Conservation (phyloP, 2,797 vertebrate genomes). For the Otolemur crassicaudatus region DNA sequence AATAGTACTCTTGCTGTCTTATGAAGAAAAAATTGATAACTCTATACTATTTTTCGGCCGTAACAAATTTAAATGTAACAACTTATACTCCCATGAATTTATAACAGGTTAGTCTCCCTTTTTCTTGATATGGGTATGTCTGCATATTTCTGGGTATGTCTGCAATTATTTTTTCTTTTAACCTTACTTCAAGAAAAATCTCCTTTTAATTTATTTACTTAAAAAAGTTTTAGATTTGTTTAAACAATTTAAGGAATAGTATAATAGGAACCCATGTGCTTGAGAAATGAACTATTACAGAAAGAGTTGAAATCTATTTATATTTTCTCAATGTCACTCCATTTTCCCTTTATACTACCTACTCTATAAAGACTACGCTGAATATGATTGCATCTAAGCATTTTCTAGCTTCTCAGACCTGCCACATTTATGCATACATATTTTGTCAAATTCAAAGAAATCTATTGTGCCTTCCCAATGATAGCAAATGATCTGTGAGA, state of each 20-base stretch:
- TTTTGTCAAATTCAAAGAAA: background rate
- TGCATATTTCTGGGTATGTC: background rate
- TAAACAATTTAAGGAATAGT: background rate
- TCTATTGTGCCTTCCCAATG: background rate
- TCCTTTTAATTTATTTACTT: background rate
- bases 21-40: background rate
- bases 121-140: background rate
- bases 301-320: background rate
- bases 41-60: background rate
- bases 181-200: background rate
- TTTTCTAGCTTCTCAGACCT: background rate
- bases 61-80: background rate
- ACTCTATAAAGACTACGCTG: background rate
- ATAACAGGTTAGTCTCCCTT: background rate
- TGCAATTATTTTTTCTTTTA: slow-evolving; percentile 3
- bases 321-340: background rate
- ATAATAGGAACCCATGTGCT: background rate
- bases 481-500: background rate
- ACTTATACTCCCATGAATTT: background rate
- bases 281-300: background rate
- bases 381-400: background rate
- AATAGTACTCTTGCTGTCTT: background rate
- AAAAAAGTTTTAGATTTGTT: background rate
- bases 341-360: background rate
- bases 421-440: background rate